Evolutionary conservation across 2,797 vertebrate species (phyloP).

Genomic region (Sebastes glaucus): DNA sequence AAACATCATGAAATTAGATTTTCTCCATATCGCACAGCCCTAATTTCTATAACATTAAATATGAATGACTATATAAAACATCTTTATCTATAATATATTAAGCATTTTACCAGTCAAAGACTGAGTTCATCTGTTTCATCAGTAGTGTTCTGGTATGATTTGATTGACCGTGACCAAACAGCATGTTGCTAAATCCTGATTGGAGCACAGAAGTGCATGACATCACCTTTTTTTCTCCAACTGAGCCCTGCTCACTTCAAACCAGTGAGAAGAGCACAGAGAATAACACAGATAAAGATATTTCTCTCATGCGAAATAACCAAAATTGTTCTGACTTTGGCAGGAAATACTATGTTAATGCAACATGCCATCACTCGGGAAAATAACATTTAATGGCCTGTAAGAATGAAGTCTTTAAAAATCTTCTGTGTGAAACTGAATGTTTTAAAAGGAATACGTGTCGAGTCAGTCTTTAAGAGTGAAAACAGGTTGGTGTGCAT

Average conservation of each 20-base stretch:
- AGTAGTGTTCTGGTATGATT: background rate
- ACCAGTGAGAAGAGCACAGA: background rate
- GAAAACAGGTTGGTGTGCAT: background rate
- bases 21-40: no score
- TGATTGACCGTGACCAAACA: background rate
- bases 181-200: background rate
- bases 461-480: background rate
- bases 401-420: background rate
- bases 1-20: accelerated
- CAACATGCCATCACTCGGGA: background rate
- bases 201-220: background rate
- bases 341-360: background rate
- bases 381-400: background rate
- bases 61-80: background rate
- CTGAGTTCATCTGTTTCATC: background rate
- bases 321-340: background rate
- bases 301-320: background rate
- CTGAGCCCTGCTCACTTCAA: background rate
- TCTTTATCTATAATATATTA: background rate
- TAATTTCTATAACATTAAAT: background rate
- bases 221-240: background rate
- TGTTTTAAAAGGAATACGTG: background rate
- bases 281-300: background rate
- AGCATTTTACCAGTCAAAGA: background rate
- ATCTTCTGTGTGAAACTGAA: background rate